Evolutionary conservation across 1,140 invertebrate species (phyloP), one percentile per base, ranked within the genome.

Genomic region (Pararge aegeria): DNA sequence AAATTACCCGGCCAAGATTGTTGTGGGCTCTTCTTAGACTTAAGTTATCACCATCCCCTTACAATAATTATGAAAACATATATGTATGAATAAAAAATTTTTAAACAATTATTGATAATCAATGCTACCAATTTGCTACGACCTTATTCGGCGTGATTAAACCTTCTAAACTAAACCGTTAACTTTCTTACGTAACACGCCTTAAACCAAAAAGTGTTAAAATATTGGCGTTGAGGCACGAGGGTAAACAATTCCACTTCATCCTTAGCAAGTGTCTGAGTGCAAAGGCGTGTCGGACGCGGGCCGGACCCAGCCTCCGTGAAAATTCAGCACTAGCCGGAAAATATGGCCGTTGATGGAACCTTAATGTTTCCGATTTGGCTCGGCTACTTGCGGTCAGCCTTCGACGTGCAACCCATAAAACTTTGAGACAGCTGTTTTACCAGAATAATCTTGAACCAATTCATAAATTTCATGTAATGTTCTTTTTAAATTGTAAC

Each of bases 341-440:
- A 83, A 84, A 87, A 81, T 87, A 84, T 84, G 74, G 83, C 78
- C 78, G 70, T 75, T 80, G 83, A 85, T 85, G 80, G 80, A 81
- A 80, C 84, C 84, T 80, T 85, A 87, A 85, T 87, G 84, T 80
- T 87, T 87, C 84, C 80, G 82, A 82, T 79, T 87, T 85, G 80
- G 69, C 73, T 65, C 69, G 68, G 75, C 73, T 66, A 72, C 73
- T 83, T 73, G 79, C 82, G 84, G 84, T 82, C 83, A 85, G 68
- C 62, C 73, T 77, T 76, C 72, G 66, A 77, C 70, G 70, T 66
- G 55, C 58, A 62, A 30, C 67, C 68, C 68, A 73, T 79, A 80
- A 73, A 74, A 76, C 67, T 74, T 73, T 42, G 16, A 42, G 38
- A 42, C n/a, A 16, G 38, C 13, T 18, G 16, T 42, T 42, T 42